phyloP scores from a whole-genome alignment of 1,140 invertebrate species.

The Trachelipus rathkii region DNA sequence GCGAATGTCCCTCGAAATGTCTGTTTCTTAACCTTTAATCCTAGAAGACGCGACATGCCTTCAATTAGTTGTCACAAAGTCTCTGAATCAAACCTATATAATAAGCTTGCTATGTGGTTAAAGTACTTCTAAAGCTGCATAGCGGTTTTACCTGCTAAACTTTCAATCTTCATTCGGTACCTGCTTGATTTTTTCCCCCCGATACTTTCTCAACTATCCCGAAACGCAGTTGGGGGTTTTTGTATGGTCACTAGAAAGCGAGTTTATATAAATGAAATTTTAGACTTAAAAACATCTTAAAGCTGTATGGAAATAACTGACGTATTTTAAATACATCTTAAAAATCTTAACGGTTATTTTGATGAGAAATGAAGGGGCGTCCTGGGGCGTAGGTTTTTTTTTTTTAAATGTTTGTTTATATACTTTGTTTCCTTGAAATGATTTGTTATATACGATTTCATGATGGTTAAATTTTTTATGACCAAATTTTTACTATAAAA shows the following conservation, averaged over 20 bases:
- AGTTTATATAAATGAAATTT: neutral
- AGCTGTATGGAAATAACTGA: neutral
- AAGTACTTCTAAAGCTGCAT: constrained; percentile 1
- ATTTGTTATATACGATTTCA: neutral
- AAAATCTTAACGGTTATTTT: neutral
- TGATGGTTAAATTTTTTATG: neutral
- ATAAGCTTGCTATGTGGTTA: neutral
- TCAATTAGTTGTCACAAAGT: too few species aligned
- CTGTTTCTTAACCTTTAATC: too few species aligned
- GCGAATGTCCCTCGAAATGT: too few species aligned
- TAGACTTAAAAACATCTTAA: neutral
- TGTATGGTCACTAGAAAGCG: neutral
- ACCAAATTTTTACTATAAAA: neutral
- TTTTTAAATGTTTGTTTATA: neutral
- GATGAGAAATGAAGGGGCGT: neutral
- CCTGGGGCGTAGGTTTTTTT: neutral
- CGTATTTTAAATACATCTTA: neutral
- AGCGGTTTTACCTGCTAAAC: neutral
- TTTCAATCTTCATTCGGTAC: neutral
- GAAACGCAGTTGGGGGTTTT: neutral
- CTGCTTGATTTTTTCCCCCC: neutral
- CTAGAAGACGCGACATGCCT: too few species aligned
- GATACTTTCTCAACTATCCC: neutral
- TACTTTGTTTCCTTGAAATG: neutral
- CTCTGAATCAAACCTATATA: too few species aligned